Percentiles rank a stretch among this genome's conserved stretches.
Evolutionary conservation across 2,113 vertebrate genomes (phyloP).

Genomic region (Pseudopodoces humilis): DNA sequence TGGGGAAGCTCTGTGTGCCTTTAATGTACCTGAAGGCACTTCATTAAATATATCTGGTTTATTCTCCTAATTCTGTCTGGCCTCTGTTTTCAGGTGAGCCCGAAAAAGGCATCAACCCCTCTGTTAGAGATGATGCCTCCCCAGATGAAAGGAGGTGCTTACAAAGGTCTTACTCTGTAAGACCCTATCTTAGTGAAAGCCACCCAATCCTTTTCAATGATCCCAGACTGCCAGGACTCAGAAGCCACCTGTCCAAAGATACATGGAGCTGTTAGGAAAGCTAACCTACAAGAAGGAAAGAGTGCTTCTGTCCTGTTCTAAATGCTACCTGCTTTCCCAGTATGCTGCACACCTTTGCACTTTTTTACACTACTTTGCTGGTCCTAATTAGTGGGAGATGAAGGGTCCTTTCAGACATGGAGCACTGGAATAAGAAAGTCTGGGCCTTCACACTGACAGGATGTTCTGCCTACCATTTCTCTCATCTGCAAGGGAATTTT

Average conservation of each 20-base stretch:
- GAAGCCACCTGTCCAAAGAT: not conserved
- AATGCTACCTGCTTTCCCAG: not conserved
- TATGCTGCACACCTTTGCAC: not conserved
- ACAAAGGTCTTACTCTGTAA: not conserved
- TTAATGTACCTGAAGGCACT: not conserved
- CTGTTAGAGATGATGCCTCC: not conserved
- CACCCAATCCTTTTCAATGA: not conserved
- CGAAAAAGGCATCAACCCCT: not conserved
- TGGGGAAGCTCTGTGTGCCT: not conserved
- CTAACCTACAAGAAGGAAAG: not conserved
- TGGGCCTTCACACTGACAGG: not conserved
- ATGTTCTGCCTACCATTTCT: not conserved
- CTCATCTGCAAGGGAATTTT: not conserved
- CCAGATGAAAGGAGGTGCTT: not conserved
- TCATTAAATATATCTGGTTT: not conserved
- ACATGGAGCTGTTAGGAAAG: not conserved
- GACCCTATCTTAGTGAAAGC: not conserved
- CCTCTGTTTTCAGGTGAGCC: not conserved
- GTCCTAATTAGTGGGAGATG: not conserved
- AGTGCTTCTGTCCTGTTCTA: not conserved
- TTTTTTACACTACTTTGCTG: not conserved
- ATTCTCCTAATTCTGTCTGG: not conserved
- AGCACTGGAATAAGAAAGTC: not conserved
- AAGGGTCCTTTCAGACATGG: not conserved
- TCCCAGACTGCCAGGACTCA: not conserved